phyloP scores from a whole-genome alignment of 2,888 invertebrate genomes.

The Sphaeridia pumilis region DNA sequence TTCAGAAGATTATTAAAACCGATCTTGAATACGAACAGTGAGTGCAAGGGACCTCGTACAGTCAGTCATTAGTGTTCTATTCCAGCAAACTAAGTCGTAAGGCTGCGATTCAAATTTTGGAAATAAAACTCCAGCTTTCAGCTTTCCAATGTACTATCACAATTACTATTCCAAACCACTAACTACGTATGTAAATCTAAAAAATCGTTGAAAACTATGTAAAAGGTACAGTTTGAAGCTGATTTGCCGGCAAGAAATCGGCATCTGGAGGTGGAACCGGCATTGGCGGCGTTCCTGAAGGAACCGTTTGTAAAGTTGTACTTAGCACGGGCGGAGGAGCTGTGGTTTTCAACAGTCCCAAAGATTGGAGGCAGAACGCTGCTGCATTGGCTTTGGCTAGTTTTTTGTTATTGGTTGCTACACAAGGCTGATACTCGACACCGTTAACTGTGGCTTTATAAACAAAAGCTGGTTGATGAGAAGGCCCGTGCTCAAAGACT shows the following conservation, averaged over 20 bases:
- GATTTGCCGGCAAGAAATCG: constrained; percentile 8
- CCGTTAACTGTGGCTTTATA: constrained; percentile 87
- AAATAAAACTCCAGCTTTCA: too few species aligned
- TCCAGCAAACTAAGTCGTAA: too few species aligned
- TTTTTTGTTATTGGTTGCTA: constrained; percentile 84
- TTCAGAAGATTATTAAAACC: too few species aligned
- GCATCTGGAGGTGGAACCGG: background rate
- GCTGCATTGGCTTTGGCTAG: constrained; percentile 88
- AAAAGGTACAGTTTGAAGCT: constrained; percentile 22
- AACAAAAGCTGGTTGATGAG: constrained; percentile 84
- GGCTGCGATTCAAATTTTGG: too few species aligned
- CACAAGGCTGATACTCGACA: constrained; percentile 73
- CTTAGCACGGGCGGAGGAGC: constrained; percentile 9
- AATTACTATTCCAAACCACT: too few species aligned
- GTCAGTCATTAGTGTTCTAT: too few species aligned
- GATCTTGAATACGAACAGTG: too few species aligned
- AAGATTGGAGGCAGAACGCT: constrained; percentile 67
- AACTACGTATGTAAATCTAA: too few species aligned
- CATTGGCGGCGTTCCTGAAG: constrained; percentile 1
- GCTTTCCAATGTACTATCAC: too few species aligned
- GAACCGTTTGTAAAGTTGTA: constrained; percentile 26
- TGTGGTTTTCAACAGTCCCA: constrained; percentile 55
- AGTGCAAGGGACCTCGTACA: too few species aligned
- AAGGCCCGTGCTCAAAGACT: constrained; percentile 80
- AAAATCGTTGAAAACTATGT: too few species aligned